phyloP scores from a whole-genome alignment of 2,888 invertebrate genomes.

The Conchocele bisecta region DNA sequence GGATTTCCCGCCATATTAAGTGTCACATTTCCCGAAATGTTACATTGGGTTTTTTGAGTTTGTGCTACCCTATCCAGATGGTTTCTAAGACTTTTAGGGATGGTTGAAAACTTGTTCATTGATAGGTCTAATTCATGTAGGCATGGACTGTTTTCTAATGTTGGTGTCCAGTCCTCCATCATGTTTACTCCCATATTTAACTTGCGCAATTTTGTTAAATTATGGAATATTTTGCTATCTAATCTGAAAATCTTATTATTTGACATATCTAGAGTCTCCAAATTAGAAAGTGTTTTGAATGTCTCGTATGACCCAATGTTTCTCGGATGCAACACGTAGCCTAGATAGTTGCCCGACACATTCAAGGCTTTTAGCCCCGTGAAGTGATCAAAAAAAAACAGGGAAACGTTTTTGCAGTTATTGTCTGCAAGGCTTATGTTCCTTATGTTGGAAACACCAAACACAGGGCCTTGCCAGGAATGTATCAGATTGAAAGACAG shows the following conservation, averaged over 20 bases:
- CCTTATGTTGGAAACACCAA: slow-evolving; percentile 32
- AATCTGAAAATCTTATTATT: slow-evolving; percentile 15
- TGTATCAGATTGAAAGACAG: slow-evolving; percentile 42
- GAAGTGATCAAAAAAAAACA: slow-evolving; percentile 31
- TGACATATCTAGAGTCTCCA: slow-evolving; percentile 24
- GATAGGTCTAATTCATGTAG: slow-evolving; percentile 2
- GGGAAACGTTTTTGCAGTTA: slow-evolving; percentile 11
- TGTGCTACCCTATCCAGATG: slow-evolving; percentile 7
- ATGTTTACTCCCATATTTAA: slow-evolving; percentile 23
- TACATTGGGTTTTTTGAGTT: background rate
- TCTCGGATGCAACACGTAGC: slow-evolving; percentile 1
- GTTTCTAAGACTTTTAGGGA: slow-evolving; percentile 15
- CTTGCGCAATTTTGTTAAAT: slow-evolving; percentile 11
- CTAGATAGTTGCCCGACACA: slow-evolving; percentile 30
- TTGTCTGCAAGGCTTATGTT: slow-evolving; percentile 49
- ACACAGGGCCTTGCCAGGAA: slow-evolving; percentile 24
- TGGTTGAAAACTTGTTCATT: slow-evolving; percentile 7
- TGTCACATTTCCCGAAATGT: background rate
- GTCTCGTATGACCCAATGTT: background rate
- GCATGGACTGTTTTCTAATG: background rate
- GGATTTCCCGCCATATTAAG: slow-evolving; percentile 33
- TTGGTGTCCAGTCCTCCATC: slow-evolving; percentile 4
- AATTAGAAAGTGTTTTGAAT: slow-evolving; percentile 1
- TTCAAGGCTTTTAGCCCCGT: slow-evolving; percentile 20
- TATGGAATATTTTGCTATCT: slow-evolving; percentile 8